Conservation (phyloP, 2,888 invertebrate genomes). For the Drosophila macrospina region DNA sequence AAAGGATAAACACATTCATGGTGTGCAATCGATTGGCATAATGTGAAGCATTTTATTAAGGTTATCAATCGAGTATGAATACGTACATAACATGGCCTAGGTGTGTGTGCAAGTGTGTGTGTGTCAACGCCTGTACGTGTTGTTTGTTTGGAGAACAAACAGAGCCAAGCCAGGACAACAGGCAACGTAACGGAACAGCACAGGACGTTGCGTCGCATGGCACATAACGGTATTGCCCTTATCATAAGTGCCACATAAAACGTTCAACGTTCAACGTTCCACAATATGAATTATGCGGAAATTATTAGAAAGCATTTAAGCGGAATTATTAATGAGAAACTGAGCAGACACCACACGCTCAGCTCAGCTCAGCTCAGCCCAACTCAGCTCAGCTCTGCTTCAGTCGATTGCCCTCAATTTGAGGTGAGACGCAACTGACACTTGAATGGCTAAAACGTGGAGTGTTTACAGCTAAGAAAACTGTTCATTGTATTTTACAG, state of each 20-base stretch:
- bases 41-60: constrained; percentile 82
- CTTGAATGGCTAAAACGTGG: too few species aligned
- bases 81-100: constrained; percentile 39
- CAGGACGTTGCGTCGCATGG: constrained; percentile 22
- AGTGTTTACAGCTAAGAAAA: too few species aligned
- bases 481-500: too few species aligned
- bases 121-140: constrained; percentile 47
- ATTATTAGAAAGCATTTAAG: constrained; percentile 81
- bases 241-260: constrained; percentile 76
- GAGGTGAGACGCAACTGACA: constrained; percentile 35
- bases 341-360: constrained; percentile 20
- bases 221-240: constrained; percentile 57
- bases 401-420: not conserved
- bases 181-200: constrained; percentile 13
- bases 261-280: constrained; percentile 67
- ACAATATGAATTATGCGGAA: constrained; percentile 79
- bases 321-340: constrained; percentile 77
- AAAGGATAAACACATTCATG: constrained; percentile 82
- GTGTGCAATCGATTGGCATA: constrained; percentile 83
- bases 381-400: not conserved
- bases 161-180: constrained; percentile 44
- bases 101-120: constrained; percentile 43
- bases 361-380: not conserved
- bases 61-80: constrained; percentile 80
- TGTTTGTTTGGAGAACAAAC: constrained; percentile 71